These are phyloP conservation scores for Ameiurus melas DNA, from an alignment of 2,113 vertebrate species.

Conservation along the genomic window DNA sequence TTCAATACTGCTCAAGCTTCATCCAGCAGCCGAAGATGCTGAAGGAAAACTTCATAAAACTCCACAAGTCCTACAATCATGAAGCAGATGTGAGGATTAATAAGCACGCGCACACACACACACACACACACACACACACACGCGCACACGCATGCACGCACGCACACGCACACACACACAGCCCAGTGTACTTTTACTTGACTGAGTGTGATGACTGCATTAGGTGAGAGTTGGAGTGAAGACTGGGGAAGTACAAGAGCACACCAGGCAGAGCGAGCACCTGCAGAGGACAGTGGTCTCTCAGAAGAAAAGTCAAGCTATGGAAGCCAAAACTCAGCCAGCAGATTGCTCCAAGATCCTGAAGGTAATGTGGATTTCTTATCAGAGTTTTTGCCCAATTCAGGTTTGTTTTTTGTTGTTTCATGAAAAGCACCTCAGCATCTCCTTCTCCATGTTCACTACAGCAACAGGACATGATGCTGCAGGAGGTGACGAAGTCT, in stretches of 20 bases:
- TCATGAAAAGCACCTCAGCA: too few species aligned
- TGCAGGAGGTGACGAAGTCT: background rate
- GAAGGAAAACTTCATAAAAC: background rate
- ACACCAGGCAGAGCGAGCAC: background rate
- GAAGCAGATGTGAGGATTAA: background rate
- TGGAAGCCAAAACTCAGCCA: background rate
- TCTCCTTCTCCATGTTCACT: background rate
- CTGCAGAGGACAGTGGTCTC: background rate
- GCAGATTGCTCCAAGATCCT: background rate
- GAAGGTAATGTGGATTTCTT: background rate
- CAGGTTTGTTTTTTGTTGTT: background rate
- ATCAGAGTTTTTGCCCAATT: background rate
- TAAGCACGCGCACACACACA: too few species aligned
- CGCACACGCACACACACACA: background rate
- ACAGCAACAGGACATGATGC: background rate
- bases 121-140: too few species aligned
- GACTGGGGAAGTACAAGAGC: background rate
- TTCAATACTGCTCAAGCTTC: background rate
- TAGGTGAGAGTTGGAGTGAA: background rate
- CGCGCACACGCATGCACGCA: too few species aligned
- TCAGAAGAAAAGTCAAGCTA: background rate
- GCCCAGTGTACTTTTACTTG: background rate
- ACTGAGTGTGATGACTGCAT: background rate
- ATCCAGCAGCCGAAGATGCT: background rate
- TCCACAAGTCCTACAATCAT: background rate